Evolutionary conservation across 2,113 vertebrate genomes (phyloP), one percentile per base, ranked within the genome.

Genomic region (Amblyopsis rosae): DNA sequence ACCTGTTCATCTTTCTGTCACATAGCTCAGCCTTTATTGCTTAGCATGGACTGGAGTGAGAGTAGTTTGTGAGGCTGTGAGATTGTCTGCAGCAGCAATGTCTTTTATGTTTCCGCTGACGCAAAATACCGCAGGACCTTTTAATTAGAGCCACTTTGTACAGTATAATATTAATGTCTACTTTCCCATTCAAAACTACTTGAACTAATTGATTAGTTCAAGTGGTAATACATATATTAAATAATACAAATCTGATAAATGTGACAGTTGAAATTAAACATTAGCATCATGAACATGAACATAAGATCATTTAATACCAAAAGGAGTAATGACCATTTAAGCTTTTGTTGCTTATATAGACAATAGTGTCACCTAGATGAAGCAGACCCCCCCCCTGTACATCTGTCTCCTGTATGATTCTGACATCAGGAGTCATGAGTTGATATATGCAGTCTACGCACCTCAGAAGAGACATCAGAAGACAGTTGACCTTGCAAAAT

Each of bases 1-100:
- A 77, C 73, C 64, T 59, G 62, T 19, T 76, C 59, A 70, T 71
- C 64, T 80, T 67, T 17, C 61, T 70, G 76, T 85, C 64, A 74
- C 79, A 80, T 77, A 56, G 61, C 67, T 72, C 61, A 57, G 17
- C 41, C 33, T 35, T 61, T 48, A 79, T 61, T 19, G 11, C 10
- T 6, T 62, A 61, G 51, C 16, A 4, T 46, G 41, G 54, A 55
- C 17, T 55, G n/a, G n/a, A 49, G 46, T 48, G 45, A n/a, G 45
- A 62, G 60, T 66, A 17, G 50, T 58, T 65, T 64, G 12, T n/a
- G 54, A 17, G 47, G 49, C 15, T 54, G 26, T 32, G 72, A 15
- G 55, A 33, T 58, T 62, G 49, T 56, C 49, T 12, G 58, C 47
- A 73, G 13, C 4, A 26, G 26, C 26, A 26, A 26, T 26, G 26